These are phyloP conservation scores for Callospermophilus lateralis DNA, from an alignment of 2,113 vertebrate species.

Conservation along the genomic window DNA sequence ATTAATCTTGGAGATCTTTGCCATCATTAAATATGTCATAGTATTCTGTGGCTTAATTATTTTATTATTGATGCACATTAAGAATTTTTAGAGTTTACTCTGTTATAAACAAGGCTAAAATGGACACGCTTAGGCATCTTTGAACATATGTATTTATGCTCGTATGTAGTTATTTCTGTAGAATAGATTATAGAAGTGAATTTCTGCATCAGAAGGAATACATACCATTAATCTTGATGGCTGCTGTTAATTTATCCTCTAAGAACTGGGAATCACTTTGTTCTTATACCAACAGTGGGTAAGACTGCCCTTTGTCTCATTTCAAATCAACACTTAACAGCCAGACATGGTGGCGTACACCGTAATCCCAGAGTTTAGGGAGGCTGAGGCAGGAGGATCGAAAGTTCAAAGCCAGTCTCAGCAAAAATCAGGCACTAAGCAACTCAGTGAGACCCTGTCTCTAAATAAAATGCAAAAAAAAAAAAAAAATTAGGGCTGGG, in stretches of 20 bases:
- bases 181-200: background rate
- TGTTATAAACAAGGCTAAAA: background rate
- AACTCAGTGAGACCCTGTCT: too few species aligned
- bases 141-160: background rate
- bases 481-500: too few species aligned
- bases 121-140: background rate
- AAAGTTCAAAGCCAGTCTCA: too few species aligned
- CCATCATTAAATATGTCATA: background rate
- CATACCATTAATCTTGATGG: background rate
- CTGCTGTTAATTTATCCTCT: background rate
- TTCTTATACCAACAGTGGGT: background rate
- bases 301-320: background rate
- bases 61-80: background rate
- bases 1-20: background rate
- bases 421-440: too few species aligned
- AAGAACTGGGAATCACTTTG: background rate
- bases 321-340: background rate
- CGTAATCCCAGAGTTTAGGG: too few species aligned
- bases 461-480: too few species aligned
- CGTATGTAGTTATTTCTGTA: background rate
- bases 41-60: background rate
- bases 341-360: too few species aligned
- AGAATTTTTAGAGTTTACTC: background rate
- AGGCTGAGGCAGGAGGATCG: too few species aligned
- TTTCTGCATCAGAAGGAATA: background rate